A percentile compares a stretch with the other conserved stretches of the same genome.
Conservation (phyloP, 2,113 vertebrate species). For the Rhinogobius similis region DNA sequence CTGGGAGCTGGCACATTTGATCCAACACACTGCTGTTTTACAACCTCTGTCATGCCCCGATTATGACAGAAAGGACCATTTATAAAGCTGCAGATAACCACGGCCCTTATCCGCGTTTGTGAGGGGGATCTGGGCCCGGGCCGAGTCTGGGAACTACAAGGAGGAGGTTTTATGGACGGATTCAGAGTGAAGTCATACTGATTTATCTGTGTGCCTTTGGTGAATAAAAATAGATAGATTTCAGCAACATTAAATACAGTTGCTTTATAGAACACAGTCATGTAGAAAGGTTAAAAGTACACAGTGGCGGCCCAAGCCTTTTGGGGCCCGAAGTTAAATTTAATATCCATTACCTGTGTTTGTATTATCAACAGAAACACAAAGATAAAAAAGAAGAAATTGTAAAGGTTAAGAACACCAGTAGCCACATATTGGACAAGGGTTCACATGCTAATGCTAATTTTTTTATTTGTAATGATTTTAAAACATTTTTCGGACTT, state of each 20-base stretch:
- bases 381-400: no score
- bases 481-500: no score
- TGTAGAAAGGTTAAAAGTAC: background rate
- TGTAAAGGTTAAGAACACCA: no score
- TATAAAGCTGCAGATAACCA: constrained; percentile 35
- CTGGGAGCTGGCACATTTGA: constrained; percentile 66
- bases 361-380: no score
- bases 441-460: no score
- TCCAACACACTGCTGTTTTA: constrained; percentile 53
- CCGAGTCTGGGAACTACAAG: background rate
- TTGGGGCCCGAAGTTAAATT: no score
- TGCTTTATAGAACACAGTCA: background rate
- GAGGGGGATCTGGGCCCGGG: constrained; percentile 2
- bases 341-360: no score
- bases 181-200: background rate
- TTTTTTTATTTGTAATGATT: no score
- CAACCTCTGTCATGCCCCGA: constrained; percentile 28
- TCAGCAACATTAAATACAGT: background rate
- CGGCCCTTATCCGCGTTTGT: constrained; percentile 1
- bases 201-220: constrained; percentile 7
- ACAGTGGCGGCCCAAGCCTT: no score
- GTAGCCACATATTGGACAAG: no score
- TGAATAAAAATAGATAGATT: background rate
- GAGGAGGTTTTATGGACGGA: background rate
- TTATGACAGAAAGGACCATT: constrained; percentile 27